These are phyloP conservation scores for Tiaroga cobitis DNA, from an alignment of 2,797 vertebrate species.

Conservation along the genomic window DNA sequence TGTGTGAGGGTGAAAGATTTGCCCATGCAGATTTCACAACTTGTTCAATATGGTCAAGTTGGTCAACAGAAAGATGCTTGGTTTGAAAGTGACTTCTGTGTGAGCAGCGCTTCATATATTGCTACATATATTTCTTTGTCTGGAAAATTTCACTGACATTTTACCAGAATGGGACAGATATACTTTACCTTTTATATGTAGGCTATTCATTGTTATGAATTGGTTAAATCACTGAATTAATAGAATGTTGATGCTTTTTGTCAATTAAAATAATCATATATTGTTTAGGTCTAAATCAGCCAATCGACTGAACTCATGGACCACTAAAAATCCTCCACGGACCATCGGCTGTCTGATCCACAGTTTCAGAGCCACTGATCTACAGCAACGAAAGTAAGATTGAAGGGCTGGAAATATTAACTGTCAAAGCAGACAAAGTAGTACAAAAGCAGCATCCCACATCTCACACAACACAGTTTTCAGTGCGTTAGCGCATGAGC, in stretches of 20 bases:
- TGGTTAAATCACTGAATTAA: background rate
- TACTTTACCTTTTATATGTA: background rate
- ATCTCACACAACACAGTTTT: constrained; percentile 7
- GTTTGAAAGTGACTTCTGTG: no score
- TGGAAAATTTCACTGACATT: background rate
- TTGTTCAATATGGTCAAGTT: background rate
- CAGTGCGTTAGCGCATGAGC: constrained; percentile 15
- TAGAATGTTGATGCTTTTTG: background rate
- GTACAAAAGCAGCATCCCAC: constrained; percentile 18
- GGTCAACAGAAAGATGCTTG: no score
- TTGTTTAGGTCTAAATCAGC: background rate
- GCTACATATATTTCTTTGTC: background rate
- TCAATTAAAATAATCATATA: background rate
- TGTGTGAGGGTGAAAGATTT: background rate
- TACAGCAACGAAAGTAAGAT: background rate
- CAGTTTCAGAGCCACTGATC: background rate
- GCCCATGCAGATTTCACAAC: no score
- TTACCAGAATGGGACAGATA: background rate
- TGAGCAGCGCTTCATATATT: background rate
- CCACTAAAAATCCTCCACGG: background rate
- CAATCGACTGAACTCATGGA: background rate
- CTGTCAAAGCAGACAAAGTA: constrained; percentile 22
- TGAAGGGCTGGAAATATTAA: constrained; percentile 10
- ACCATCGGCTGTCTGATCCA: no score
- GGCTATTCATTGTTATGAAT: background rate